Evolutionary conservation across 2,113 vertebrate species (phyloP).

Genomic region (Alosa alosa): DNA sequence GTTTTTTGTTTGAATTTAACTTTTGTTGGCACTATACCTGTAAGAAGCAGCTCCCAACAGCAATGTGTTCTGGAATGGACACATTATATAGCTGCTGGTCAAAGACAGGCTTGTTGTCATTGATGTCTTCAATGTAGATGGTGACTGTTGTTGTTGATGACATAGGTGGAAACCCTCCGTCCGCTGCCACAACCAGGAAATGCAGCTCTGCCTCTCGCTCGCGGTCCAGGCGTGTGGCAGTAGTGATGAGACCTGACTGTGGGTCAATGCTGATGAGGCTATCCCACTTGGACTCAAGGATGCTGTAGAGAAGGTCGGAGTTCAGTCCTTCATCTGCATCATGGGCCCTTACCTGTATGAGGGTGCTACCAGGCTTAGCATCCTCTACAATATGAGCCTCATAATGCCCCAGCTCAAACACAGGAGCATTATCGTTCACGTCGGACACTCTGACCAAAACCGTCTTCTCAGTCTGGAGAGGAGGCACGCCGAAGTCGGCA

Average conservation of each 20-base stretch:
- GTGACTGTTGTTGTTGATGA: slow-evolving; percentile 77
- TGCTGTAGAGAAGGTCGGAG: slow-evolving; percentile 72
- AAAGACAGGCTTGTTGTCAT: slow-evolving; percentile 89
- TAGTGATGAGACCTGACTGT: slow-evolving; percentile 73
- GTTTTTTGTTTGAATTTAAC: not conserved
- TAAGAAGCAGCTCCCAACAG: slow-evolving; percentile 75
- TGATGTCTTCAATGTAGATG: slow-evolving; percentile 79
- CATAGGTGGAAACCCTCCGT: slow-evolving; percentile 74
- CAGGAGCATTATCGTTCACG: slow-evolving; percentile 81
- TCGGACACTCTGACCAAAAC: slow-evolving; percentile 77
- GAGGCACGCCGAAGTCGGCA: slow-evolving; percentile 75
- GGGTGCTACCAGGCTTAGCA: slow-evolving; percentile 68
- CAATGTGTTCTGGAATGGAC: slow-evolving; percentile 76
- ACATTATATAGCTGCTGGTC: slow-evolving; percentile 77
- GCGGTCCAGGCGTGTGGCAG: slow-evolving; percentile 71
- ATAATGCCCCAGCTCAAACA: slow-evolving; percentile 73
- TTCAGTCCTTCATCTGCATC: slow-evolving; percentile 81
- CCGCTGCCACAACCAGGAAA: slow-evolving; percentile 78
- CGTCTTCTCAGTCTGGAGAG: slow-evolving; percentile 66
- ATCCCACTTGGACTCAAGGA: slow-evolving; percentile 57
- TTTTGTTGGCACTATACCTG: slow-evolving; percentile 74
- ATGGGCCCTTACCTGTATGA: slow-evolving; percentile 73
- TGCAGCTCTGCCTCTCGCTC: slow-evolving; percentile 72
- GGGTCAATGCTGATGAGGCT: slow-evolving; percentile 71
- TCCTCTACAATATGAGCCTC: slow-evolving; percentile 74